Percentiles rank a stretch among this genome's conserved stretches.
Evolutionary conservation across 1,140 invertebrate genomes (phyloP).

Genomic region (Schlechtendalia chinensis): DNA sequence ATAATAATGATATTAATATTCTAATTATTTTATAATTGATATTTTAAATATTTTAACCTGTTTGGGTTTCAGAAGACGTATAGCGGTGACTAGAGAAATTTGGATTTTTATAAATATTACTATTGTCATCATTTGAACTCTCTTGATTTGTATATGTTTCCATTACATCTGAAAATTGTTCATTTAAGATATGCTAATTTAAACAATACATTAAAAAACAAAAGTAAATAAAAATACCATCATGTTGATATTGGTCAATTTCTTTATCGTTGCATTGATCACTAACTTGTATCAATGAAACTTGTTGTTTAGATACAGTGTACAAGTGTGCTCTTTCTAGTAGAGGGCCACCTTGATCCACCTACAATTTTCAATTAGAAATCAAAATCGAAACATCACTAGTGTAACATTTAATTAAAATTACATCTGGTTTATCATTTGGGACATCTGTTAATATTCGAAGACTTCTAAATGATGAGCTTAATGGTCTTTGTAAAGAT

Average conservation of each 20-base stretch:
- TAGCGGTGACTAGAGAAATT: constrained; percentile 33
- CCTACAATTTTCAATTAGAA: constrained; percentile 28
- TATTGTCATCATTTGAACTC: constrained; percentile 21
- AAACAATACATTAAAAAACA: not conserved
- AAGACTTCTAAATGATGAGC: constrained; percentile 53
- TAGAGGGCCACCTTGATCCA: constrained; percentile 53
- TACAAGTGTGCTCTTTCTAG: constrained; percentile 68
- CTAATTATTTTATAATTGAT: no score
- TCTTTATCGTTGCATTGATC: constrained; percentile 33
- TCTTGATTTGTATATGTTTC: constrained; percentile 5
- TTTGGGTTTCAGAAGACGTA: constrained; percentile 17
- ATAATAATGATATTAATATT: not conserved
- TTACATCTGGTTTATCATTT: constrained; percentile 42
- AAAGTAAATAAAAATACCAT: constrained; percentile 9
- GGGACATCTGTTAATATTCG: constrained; percentile 39
- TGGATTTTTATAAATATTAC: constrained; percentile 24
- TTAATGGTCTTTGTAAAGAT: constrained; percentile 61
- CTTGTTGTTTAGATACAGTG: constrained; percentile 69
- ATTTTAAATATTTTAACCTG: no score
- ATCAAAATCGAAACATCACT: not conserved
- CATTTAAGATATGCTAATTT: not conserved
- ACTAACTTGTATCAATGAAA: constrained; percentile 64
- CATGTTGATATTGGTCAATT: constrained; percentile 23
- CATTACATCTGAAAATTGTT: not conserved
- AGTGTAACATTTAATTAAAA: not conserved